Conservation (phyloP, 1,140 invertebrate species). For the Heliconius congener region DNA sequence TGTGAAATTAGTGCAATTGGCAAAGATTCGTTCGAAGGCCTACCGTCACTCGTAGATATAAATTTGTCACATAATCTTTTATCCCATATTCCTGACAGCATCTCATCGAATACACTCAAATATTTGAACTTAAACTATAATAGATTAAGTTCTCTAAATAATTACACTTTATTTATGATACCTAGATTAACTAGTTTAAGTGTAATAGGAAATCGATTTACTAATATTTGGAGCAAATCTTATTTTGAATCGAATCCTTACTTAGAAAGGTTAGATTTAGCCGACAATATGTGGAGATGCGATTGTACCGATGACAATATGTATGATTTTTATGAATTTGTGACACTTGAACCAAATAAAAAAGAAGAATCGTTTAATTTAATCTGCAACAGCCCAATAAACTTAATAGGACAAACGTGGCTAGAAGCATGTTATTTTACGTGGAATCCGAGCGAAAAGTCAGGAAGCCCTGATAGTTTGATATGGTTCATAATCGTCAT, state of each 20-base stretch:
- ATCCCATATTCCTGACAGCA: constrained; percentile 80
- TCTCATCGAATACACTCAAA: constrained; percentile 81
- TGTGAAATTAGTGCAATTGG: constrained; percentile 83
- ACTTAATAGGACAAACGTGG: constrained; percentile 85
- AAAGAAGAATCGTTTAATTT: constrained; percentile 76
- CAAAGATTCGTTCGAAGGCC: constrained; percentile 77
- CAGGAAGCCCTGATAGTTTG: constrained; percentile 77
- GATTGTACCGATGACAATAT: constrained; percentile 83
- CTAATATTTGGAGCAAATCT: constrained; percentile 81
- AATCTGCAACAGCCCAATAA: constrained; percentile 83
- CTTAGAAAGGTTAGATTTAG: constrained; percentile 81
- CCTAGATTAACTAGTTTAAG: constrained; percentile 82
- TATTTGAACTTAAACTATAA: constrained; percentile 83
- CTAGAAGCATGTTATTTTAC: constrained; percentile 83
- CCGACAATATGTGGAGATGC: constrained; percentile 88
- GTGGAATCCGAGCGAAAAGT: constrained; percentile 80
- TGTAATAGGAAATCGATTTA: constrained; percentile 85
- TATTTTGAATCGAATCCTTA: constrained; percentile 84
- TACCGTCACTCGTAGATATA: constrained; percentile 80
- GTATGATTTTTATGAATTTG: constrained; percentile 82
- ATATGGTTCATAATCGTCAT: constrained; percentile 84
- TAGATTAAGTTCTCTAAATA: constrained; percentile 78
- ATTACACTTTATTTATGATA: constrained; percentile 81
- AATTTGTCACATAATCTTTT: constrained; percentile 84
- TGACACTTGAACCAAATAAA: constrained; percentile 83